Evolutionary conservation across 2,113 vertebrate species (phyloP).

Genomic region (Burhinus bistriatus): DNA sequence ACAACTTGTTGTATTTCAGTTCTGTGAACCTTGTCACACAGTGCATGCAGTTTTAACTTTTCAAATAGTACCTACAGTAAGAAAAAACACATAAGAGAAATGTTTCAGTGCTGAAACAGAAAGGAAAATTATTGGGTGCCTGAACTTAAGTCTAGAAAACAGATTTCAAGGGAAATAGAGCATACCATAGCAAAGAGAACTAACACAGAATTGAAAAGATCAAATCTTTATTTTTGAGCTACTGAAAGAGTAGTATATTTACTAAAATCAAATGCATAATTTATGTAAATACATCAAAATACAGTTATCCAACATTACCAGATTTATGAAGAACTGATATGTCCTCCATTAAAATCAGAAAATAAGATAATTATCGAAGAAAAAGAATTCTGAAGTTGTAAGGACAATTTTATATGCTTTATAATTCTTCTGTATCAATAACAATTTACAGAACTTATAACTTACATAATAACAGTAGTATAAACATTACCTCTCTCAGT

Average conservation of each 20-base stretch:
- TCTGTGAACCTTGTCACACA: conserved; percentile 78
- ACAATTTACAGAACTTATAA: not conserved
- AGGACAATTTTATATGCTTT: not conserved
- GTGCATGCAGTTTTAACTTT: conserved; percentile 83
- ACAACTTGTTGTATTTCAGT: conserved; percentile 77
- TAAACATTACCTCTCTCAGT: conserved; percentile 78
- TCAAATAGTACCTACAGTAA: conserved; percentile 84
- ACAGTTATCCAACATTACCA: not conserved
- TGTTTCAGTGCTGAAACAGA: not conserved
- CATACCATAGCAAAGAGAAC: not conserved
- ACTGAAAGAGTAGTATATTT: not conserved
- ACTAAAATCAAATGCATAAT: not conserved
- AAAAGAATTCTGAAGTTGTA: not conserved
- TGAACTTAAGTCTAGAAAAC: not conserved
- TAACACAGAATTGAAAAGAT: not conserved
- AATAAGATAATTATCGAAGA: not conserved
- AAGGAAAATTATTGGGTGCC: not conserved
- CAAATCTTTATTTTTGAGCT: not conserved
- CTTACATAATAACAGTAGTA: not conserved
- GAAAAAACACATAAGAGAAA: not conserved
- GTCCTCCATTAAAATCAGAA: not conserved
- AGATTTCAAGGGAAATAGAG: not conserved
- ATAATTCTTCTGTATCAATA: not conserved
- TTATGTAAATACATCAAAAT: not conserved
- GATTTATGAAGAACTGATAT: not conserved